Base-by-base conservation (phyloP, 2,113 vertebrate genomes). In the Edolisoma coerulescens region DNA sequence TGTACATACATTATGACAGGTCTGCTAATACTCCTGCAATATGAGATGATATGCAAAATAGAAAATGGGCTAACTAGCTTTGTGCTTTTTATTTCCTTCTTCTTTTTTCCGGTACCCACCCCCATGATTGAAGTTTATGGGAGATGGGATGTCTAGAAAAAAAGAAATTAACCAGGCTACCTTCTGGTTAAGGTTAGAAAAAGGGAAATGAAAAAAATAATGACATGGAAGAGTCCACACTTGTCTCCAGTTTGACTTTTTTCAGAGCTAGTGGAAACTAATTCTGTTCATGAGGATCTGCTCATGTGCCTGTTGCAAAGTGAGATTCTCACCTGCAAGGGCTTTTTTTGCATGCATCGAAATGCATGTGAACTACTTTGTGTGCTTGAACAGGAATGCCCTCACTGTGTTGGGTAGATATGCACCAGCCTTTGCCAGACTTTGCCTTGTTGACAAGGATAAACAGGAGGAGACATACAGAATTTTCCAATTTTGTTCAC, bases 31-130 rank as follows among this genome's bases (percentile, higher is more conserved):
- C 11, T 90, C 86, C 19, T 37, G 16, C 61, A 70, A 20, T 17
- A 53, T 11, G 16, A 92, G n/a, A 73, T 39, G 27, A 87, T 39
- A 85, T 0, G 33, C 33, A 93, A 94, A 97, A 74, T 52, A 84
- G 14, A 41, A 69, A 89, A 54, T 1, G 2, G 32, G 13, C 22
- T 63, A 45, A 60, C 32, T 19, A 81, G 35, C 9, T 60, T 69
- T 37, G 30, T 30, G 26, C 8, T 3, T 32, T 56, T 71, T 45
- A 22, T 37, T 27, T 18, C 2, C 21, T 23, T 16, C 5, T 7
- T 33, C 7, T 42, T 47, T 42, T 44, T 16, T 10, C 22, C 16
- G 15, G 2, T 15, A 20, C 5, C 1, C 17, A 1, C 3, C 4
- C 1, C 33, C 28, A 16, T 18, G 12, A 75, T 2, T 67, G n/a